These are phyloP conservation scores for Trachurus trachurus DNA, from an alignment of 2,797 vertebrate species.

Conservation along the genomic window DNA sequence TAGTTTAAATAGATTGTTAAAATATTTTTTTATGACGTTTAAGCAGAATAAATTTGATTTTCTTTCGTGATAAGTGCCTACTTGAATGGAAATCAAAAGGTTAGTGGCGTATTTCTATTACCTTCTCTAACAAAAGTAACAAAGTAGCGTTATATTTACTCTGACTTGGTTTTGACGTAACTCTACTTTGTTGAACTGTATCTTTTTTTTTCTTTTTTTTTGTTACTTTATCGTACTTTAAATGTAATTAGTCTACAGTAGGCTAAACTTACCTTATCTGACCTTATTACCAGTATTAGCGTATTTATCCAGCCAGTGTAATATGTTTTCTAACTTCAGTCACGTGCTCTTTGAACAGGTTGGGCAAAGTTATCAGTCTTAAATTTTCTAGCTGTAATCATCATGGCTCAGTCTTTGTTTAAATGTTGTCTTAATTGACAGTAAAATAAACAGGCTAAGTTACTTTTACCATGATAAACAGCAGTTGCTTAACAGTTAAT, in stretches of 20 bases:
- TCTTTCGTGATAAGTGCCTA: constrained; percentile 14
- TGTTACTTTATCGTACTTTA: not conserved
- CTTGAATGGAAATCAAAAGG: constrained; percentile 76
- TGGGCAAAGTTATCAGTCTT: not conserved
- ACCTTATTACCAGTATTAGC: not conserved
- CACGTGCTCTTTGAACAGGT: constrained; percentile 11
- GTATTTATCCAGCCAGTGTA: not conserved
- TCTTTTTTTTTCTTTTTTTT: not conserved
- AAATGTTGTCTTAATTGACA: not conserved
- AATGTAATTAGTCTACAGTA: too few relatives aligned
- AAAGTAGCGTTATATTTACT: constrained; percentile 2
- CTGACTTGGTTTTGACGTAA: not conserved
- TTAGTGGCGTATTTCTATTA: constrained; percentile 54
- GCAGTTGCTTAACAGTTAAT: constrained; percentile 22
- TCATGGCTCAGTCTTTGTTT: constrained; percentile 3
- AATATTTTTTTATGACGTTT: not conserved
- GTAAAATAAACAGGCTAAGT: not conserved
- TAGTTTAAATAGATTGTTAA: not conserved
- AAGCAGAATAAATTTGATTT: not conserved
- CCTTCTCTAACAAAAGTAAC: not conserved
- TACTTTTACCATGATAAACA: not conserved
- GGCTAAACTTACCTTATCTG: not conserved
- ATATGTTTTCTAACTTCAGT: not conserved
- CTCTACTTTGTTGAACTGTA: not conserved
- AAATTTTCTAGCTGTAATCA: not conserved